phyloP scores from a whole-genome alignment of 1,140 invertebrate genomes.

The Mycetomoellerius zeteki region DNA sequence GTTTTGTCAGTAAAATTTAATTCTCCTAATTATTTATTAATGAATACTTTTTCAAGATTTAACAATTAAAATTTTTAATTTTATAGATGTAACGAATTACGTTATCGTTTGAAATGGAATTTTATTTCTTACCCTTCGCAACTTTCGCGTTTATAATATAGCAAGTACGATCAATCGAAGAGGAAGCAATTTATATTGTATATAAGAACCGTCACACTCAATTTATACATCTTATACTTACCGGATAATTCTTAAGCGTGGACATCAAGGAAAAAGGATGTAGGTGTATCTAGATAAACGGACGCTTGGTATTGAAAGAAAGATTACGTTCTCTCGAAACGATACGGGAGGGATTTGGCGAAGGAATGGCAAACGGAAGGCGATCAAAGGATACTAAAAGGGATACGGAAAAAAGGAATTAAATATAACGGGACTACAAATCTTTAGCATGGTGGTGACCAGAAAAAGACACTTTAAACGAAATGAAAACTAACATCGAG shows the following conservation, averaged over 20 bases:
- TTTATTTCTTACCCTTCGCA: background rate
- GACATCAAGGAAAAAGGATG: slow-evolving; percentile 9
- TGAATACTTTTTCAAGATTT: background rate
- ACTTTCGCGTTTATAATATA: background rate
- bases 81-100: background rate
- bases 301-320: slow-evolving; percentile 18
- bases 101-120: background rate
- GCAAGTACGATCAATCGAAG: slow-evolving; percentile 36
- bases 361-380: background rate
- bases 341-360: background rate
- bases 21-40: background rate
- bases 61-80: background rate
- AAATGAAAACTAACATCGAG: slow-evolving; percentile 30
- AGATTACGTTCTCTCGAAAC: slow-evolving; percentile 45
- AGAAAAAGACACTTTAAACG: slow-evolving; percentile 46
- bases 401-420: slow-evolving; percentile 70
- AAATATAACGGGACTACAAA: slow-evolving; percentile 63
- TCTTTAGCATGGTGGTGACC: slow-evolving; percentile 37
- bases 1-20: background rate
- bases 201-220: slow-evolving; percentile 17
- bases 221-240: slow-evolving; percentile 32
- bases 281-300: slow-evolving; percentile 59
- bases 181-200: slow-evolving; percentile 32
- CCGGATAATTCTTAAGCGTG: slow-evolving; percentile 28
- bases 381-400: slow-evolving; percentile 52